Base-by-base conservation (phyloP, 35 echinoderm and acorn worm species). In the Patiria miniata region DNA sequence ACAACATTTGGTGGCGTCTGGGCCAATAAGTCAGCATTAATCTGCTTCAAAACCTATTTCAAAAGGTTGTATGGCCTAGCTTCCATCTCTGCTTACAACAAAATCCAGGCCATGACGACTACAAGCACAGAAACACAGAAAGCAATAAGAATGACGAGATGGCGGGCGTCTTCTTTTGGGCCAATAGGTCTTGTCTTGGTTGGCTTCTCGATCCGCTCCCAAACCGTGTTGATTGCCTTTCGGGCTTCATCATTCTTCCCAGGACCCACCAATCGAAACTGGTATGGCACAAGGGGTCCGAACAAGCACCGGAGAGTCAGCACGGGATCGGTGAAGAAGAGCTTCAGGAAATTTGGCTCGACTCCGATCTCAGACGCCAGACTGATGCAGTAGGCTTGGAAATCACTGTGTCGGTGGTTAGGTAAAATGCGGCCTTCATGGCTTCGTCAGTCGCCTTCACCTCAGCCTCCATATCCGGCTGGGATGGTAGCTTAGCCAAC, bases 261-360 rank as follows among this genome's bases (percentile, higher is more conserved):
- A 51, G 85, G 89, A 34, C 93, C 93, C 5, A 60, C 47, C 15
- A 95, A 40, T 1, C 93, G 90, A 39, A 92, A 95, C 58, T 95
- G 93, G 37, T 83, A 91, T 10, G 93, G 81, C 7, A 84, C 36
- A 68, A 38, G 68, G 36, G 85, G 84, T 39, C 89, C 89, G 36
- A 92, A 92, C 19, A 95, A 26, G 68, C 77, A 88, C 21, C 50
- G 91, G 1, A 79, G 83, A 51, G 78, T 86, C 36, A 95, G 58
- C 61, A 39, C 77, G 2, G 93, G 93, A 86, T 95, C 89, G 8
- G 51, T 37, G 4, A 88, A 68, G 51, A 95, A 84, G 54, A 95
- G 81, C 79, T 80, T 65, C 6, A 77, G 81, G 53, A 95, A 88
- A 79, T 95, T 92, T 23, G 93, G 89, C 50, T 84, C 84, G 17